A percentile compares a stretch with the other conserved stretches of the same genome.
Evolutionary conservation across 2,797 vertebrate species (phyloP).

Genomic region (Miichthys miiuy): DNA sequence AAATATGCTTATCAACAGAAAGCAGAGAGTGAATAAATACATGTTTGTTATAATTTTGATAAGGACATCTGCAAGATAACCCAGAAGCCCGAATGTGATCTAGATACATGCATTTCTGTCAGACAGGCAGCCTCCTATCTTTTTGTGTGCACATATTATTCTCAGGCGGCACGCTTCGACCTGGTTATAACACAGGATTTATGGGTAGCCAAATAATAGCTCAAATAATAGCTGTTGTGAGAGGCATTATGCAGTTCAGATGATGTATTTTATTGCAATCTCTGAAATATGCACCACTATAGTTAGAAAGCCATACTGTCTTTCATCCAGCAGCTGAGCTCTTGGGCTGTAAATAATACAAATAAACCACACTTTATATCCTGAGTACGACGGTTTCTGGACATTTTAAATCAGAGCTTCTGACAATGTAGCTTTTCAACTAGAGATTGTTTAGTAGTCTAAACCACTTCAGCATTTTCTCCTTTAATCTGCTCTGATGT

Average conservation of each 20-base stretch:
- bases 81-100: constrained; percentile 6
- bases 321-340: constrained; percentile 45
- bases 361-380: constrained; percentile 33
- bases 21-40: neutral
- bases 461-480: neutral
- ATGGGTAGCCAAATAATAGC: constrained; percentile 46
- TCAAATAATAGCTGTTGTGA: constrained; percentile 58
- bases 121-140: constrained; percentile 10
- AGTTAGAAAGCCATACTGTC: constrained; percentile 37
- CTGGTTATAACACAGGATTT: constrained; percentile 46
- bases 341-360: constrained; percentile 42
- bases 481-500: constrained; percentile 18
- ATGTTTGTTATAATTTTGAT: neutral
- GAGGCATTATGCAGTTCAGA: constrained; percentile 55
- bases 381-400: constrained; percentile 8
- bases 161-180: constrained; percentile 17
- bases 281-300: constrained; percentile 53
- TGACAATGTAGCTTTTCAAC: neutral
- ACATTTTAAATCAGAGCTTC: constrained; percentile 9
- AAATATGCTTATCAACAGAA: neutral
- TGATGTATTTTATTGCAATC: constrained; percentile 60
- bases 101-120: constrained; percentile 16
- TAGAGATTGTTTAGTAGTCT: constrained; percentile 13
- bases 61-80: constrained; percentile 7
- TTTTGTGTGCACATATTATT: constrained; percentile 24